Evolutionary conservation across 2,797 vertebrate genomes (phyloP).

Genomic region (Tokudaia tokunoshimensis): DNA sequence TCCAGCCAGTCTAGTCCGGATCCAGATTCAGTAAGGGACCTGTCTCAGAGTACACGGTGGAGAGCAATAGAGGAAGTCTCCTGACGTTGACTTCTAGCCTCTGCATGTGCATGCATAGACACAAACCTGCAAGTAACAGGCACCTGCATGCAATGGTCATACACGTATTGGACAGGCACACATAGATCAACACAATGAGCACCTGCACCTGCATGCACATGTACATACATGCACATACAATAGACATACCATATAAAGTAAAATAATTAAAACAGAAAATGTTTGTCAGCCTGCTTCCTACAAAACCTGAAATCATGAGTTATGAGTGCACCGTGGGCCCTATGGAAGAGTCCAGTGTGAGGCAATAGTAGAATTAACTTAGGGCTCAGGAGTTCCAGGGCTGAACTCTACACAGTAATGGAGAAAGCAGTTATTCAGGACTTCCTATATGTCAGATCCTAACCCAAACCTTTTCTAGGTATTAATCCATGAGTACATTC

Average conservation of each 20-base stretch:
- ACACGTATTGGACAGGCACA: background rate
- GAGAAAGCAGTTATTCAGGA: background rate
- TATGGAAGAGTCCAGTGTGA: background rate
- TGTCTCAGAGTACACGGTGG: background rate
- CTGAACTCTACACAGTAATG: background rate
- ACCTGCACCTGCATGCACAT: background rate
- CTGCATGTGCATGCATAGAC: background rate
- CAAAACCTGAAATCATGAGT: slow-evolving; percentile 4
- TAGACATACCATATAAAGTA: background rate
- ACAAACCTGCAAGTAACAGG: background rate
- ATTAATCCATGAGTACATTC: background rate
- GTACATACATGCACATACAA: background rate
- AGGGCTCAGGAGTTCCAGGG: background rate
- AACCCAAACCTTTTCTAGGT: background rate
- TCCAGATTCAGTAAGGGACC: background rate
- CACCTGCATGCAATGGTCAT: background rate
- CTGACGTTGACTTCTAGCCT: background rate
- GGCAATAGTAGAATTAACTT: background rate
- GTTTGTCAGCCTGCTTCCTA: background rate
- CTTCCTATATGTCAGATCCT: background rate
- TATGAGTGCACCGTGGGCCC: background rate
- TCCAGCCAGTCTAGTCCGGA: background rate
- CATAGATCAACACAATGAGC: background rate
- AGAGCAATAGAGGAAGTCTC: background rate
- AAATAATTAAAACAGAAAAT: background rate